Percentiles rank a stretch among this genome's conserved stretches.
These are phyloP conservation scores for Pterocles gutturalis DNA, from an alignment of 2,113 vertebrate species.

Conservation along the genomic window DNA sequence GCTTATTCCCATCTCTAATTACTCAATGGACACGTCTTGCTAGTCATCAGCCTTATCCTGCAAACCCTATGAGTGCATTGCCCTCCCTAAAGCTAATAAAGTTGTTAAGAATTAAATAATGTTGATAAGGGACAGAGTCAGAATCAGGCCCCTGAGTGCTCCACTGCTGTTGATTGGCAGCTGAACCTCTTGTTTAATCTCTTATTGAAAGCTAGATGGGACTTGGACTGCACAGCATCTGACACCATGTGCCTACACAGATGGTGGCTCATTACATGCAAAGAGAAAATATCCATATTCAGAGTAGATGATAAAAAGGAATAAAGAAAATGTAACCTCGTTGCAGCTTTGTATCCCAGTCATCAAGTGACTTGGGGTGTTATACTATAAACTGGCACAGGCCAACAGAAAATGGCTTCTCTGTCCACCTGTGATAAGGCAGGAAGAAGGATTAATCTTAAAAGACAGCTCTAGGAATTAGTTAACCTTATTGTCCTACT, in stretches of 20 bases:
- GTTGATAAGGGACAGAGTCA: not conserved
- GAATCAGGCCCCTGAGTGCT: not conserved
- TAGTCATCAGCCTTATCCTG: not conserved
- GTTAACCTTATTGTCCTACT: not conserved
- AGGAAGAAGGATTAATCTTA: not conserved
- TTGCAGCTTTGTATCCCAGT: not conserved
- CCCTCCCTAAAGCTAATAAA: not conserved
- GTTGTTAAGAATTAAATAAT: not conserved
- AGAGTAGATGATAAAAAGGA: not conserved
- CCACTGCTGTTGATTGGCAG: accelerated
- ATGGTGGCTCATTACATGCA: not conserved
- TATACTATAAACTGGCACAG: not conserved
- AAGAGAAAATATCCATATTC: not conserved
- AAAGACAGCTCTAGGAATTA: not conserved
- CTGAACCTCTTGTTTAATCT: not conserved
- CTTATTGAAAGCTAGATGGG: not conserved
- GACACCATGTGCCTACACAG: accelerated
- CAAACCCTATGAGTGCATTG: not conserved
- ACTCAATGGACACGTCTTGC: not conserved
- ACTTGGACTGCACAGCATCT: not conserved
- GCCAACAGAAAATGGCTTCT: not conserved
- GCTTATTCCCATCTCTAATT: not conserved
- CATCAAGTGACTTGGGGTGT: accelerated
- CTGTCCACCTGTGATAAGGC: not conserved
- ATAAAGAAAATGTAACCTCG: not conserved